Evolutionary conservation across 2,797 vertebrate genomes (phyloP).

Genomic region (Syngnathus rostellatus): DNA sequence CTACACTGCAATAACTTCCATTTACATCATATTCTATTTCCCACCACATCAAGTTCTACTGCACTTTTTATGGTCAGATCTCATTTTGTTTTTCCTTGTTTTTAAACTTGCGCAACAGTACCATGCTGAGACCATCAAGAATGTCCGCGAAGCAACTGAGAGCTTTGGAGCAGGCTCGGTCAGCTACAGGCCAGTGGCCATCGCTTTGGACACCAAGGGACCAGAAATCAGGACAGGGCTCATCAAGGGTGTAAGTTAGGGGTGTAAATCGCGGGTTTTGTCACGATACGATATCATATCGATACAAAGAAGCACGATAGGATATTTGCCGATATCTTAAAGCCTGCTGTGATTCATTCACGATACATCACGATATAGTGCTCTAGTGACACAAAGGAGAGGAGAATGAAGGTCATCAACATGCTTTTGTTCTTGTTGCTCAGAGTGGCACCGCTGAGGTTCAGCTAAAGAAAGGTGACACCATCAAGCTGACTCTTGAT

Average conservation of each 20-base stretch:
- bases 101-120: conserved; percentile 69
- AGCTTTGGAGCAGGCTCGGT: conserved; percentile 84
- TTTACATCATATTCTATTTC: too few relatives aligned
- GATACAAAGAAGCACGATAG: too few relatives aligned
- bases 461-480: conserved; percentile 82
- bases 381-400: neutral
- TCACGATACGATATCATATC: too few relatives aligned
- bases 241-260: conserved; percentile 96
- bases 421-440: neutral
- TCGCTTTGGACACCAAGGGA: conserved; percentile 97
- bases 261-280: too few relatives aligned
- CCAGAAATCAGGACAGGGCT: conserved; percentile 98
- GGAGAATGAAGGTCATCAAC: neutral
- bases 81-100: neutral
- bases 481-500: conserved; percentile 84
- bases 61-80: too few relatives aligned
- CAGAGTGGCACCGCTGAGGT: conserved; percentile 96
- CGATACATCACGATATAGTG: too few relatives aligned
- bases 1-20: too few relatives aligned
- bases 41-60: too few relatives aligned
- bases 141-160: conserved; percentile 84
- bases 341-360: too few relatives aligned
- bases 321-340: too few relatives aligned
- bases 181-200: conserved; percentile 86
- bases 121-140: conserved; percentile 92